Percentiles rank a stretch among this genome's conserved stretches.
Evolutionary conservation across 2,888 invertebrate species (phyloP).

Genomic region (Temnothorax unifasciatus): DNA sequence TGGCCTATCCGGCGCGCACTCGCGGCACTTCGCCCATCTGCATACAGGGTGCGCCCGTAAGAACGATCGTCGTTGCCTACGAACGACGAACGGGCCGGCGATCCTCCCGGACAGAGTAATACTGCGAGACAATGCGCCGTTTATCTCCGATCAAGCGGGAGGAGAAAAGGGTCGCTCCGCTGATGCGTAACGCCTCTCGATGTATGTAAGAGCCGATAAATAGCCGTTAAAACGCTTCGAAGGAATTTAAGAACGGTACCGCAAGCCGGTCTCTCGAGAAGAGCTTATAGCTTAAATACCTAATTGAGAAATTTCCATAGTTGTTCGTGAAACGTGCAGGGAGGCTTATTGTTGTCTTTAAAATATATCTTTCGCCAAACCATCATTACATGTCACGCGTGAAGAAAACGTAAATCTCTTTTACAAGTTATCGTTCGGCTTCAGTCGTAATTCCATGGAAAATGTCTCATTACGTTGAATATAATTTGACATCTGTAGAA

Average conservation of each 20-base stretch:
- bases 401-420: neutral
- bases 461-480: conserved; percentile 46
- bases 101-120: conserved; percentile 63
- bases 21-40: conserved; percentile 64
- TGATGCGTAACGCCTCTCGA: conserved; percentile 71
- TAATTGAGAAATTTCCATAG: conserved; percentile 6
- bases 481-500: conserved; percentile 65
- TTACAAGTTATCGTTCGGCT: neutral
- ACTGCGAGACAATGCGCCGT: conserved; percentile 76
- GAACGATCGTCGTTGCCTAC: conserved; percentile 72
- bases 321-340: neutral
- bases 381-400: neutral
- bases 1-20: conserved; percentile 67
- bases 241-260: conserved; percentile 18
- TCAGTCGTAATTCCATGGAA: neutral
- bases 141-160: conserved; percentile 75
- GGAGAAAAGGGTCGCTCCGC: conserved; percentile 68
- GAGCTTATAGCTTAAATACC: neutral
- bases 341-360: neutral
- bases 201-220: conserved; percentile 73
- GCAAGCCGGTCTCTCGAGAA: neutral
- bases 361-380: neutral
- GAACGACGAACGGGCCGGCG: conserved; percentile 67
- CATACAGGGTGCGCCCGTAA: conserved; percentile 73
- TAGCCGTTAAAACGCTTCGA: conserved; percentile 63